These are phyloP conservation scores for Agrotis segetum DNA, from an alignment of 2,888 invertebrate species.

Conservation along the genomic window DNA sequence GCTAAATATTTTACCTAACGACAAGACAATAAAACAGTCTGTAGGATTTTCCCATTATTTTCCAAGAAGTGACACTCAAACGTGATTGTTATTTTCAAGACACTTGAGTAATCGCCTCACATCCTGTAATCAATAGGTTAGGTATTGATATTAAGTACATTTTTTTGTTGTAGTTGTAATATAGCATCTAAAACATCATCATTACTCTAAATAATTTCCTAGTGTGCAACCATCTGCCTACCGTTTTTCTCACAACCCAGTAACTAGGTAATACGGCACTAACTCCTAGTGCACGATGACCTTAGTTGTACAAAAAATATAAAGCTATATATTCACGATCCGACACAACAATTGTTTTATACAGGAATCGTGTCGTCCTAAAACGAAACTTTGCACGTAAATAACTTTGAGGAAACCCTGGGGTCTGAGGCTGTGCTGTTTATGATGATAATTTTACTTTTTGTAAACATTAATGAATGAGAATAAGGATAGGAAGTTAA, in stretches of 20 bases:
- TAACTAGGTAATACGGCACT: neutral
- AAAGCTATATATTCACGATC: conserved; percentile 54
- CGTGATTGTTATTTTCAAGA: neutral
- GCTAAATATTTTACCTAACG: neutral
- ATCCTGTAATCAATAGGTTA: neutral
- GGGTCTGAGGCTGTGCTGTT: conserved; percentile 54
- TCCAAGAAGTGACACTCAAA: neutral
- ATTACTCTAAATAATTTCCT: no score
- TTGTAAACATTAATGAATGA: conserved; percentile 61
- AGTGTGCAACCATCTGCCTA: no score
- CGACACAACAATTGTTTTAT: conserved; percentile 64
- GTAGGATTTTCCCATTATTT: neutral
- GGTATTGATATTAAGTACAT: neutral
- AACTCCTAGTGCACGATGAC: conserved; percentile 5
- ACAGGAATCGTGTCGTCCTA: conserved; percentile 58
- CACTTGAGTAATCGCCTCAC: conserved; percentile 4
- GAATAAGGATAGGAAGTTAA: conserved; percentile 52
- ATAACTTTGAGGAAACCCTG: conserved; percentile 64
- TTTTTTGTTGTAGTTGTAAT: neutral
- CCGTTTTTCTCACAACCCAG: no score
- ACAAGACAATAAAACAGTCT: neutral
- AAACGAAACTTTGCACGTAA: conserved; percentile 64
- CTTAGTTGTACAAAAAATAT: conserved; percentile 50
- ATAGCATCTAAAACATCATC: neutral
- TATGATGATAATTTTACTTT: conserved; percentile 65